A percentile compares a stretch with the other conserved stretches of the same genome.
Evolutionary conservation across 2,113 vertebrate species (phyloP).

Genomic region (Charina bottae): DNA sequence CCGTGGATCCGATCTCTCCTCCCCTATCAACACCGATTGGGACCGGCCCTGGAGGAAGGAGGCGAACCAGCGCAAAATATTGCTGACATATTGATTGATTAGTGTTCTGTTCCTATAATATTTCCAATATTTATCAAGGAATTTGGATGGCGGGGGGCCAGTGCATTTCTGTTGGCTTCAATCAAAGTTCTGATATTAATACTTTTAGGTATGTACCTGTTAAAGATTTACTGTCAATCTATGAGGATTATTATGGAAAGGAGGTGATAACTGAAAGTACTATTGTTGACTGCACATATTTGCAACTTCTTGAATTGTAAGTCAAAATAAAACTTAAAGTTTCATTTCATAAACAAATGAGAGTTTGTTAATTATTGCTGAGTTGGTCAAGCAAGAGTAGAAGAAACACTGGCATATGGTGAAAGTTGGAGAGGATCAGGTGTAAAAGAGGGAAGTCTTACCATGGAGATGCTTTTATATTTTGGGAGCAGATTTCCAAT

Average conservation of each 20-base stretch:
- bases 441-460: neutral
- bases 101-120: neutral
- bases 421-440: neutral
- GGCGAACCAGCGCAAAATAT: too few relatives aligned
- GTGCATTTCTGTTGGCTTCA: neutral
- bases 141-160: neutral
- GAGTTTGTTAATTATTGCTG: neutral
- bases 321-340: conserved; percentile 34
- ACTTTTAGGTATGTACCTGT: conserved; percentile 76
- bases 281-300: conserved; percentile 73
- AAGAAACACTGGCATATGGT: neutral
- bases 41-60: too few relatives aligned
- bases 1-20: too few relatives aligned
- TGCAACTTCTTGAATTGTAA: conserved; percentile 78
- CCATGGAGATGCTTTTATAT: neutral
- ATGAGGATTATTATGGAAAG: conserved; percentile 72
- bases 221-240: conserved; percentile 77
- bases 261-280: conserved; percentile 67
- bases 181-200: conserved; percentile 1
- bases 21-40: too few relatives aligned
- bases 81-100: neutral
- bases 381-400: neutral
- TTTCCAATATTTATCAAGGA: neutral
- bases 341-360: neutral
- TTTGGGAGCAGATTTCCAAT: neutral